Base-by-base conservation (phyloP, 2,797 vertebrate species). In the Pseudochirops corinnae region DNA sequence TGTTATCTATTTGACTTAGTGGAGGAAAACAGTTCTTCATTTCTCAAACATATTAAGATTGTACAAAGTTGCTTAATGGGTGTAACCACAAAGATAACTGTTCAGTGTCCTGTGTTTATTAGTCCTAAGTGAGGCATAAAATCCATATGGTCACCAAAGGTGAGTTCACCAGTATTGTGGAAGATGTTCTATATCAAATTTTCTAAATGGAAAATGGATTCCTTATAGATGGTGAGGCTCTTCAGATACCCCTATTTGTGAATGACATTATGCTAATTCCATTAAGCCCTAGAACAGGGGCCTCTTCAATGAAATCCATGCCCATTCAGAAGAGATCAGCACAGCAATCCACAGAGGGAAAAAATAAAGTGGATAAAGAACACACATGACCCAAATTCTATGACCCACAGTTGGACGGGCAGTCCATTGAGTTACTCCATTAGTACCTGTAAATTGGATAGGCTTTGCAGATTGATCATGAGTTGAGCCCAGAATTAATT, bases 211-310 rank as follows among this genome's bases (percentile, higher is more conserved):
- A 50, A 87, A 87, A 50, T 87, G 39, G 24, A 87, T 87, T 87
- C 39, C 39, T 50, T 46, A 50, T 46, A 50, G 74, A 87, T 87
- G 74, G 39, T 26, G 74, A 87, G 74, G 74, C 74, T 87, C 39
- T 87, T 24, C 39, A 87, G 74, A 11, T 26, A 87, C 39, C 74
- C 74, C 24, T 24, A 50, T 87, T 26, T 46, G 74, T 50, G 74
- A 87, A 87, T 87, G 39, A 87, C 74, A 87, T 87, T 87, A 87
- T 87, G 74, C 24, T 87, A 87, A 87, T 87, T 46, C 74, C 39
- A 87, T 50, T 50, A 87, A 87, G 39, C 74, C 74, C 74, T 87
- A 28, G 39, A 87, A 87, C 21, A 87, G 39, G 39, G 74, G 21
- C 39, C 39, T 87, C 39, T 87, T 87, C 39, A 50, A 46, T 87